These are phyloP conservation scores for Nyctalus aviator DNA, from an alignment of 2,797 vertebrate species.

Conservation along the genomic window DNA sequence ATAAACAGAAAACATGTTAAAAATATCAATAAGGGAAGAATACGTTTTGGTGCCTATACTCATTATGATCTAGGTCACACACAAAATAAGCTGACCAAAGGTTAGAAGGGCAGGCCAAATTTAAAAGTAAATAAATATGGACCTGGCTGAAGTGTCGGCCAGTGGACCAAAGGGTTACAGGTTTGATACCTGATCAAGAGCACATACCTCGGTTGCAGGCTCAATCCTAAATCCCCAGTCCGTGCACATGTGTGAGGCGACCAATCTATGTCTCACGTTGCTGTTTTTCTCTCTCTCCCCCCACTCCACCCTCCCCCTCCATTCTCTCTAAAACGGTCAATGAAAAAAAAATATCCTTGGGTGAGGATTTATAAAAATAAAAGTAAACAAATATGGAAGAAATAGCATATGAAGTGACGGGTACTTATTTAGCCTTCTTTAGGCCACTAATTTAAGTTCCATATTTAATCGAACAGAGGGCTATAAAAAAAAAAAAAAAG, in stretches of 20 bases:
- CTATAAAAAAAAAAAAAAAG: background rate
- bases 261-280: no score
- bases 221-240: no score
- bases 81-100: background rate
- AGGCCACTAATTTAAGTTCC: background rate
- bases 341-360: no score
- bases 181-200: no score
- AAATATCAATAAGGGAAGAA: background rate
- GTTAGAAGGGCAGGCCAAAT: background rate
- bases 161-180: no score
- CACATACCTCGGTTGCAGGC: no score
- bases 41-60: background rate
- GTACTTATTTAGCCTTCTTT: background rate
- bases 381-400: background rate
- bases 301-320: no score
- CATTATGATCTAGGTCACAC: background rate
- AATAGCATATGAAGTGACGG: background rate
- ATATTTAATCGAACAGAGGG: background rate
- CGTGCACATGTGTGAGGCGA: no score
- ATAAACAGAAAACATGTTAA: slow-evolving; percentile 14
- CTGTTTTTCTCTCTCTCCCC: no score
- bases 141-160: no score
- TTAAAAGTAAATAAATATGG: background rate
- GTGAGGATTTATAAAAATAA: no score
- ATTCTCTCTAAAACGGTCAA: no score